Base-by-base conservation (phyloP, 2,888 invertebrate genomes). In the Spilarctia lutea region DNA sequence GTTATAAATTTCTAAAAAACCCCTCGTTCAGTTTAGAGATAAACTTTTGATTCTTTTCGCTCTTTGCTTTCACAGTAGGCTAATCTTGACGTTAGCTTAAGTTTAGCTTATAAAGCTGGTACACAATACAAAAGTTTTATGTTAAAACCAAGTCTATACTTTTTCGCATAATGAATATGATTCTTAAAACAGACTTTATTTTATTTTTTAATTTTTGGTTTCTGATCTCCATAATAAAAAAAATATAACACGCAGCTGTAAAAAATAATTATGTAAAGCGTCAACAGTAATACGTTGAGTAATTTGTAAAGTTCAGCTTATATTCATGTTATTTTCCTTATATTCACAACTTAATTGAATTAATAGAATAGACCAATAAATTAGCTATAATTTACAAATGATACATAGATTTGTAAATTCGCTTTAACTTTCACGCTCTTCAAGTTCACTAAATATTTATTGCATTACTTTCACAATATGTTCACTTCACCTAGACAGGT, bases 1-100 rank as follows among this genome's bases (percentile, higher is more conserved):
- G 80, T 80, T 81, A 81, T 83, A 82, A 82, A 85, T 85, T 81
- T 74, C 75, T 68, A 39, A 81, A 39, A 82, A 81, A 79, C 71
- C 78, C 79, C 45, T 56, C 42, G 72, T 66, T 77, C 73, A 80
- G 73, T 77, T 73, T 73, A 6, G 18, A 75, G 75, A 79, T 79
- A 78, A 83, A 77, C 75, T 77, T 79, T 77, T 73, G 75, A 79
- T 81, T 78, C 30, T 77, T 77, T 56, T 74, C 68, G 42, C 78
- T 76, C 71, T 75, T 82, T 71, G 66, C 65, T 65, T 74, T 75
- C 56, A 75, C 33, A 56, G 70, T 68, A 75, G 35, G n/a, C 39
- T 48, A 66, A 66, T 52, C 67, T 73, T 71, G 70, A 69, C 4
- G 24, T 65, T 30, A 27, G 65, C 27, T 68, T 71, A 68, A 35